Evolutionary conservation across 2,888 invertebrate species (phyloP), one percentile per base, ranked within the genome.

Genomic region (Itoplectis maculator): DNA sequence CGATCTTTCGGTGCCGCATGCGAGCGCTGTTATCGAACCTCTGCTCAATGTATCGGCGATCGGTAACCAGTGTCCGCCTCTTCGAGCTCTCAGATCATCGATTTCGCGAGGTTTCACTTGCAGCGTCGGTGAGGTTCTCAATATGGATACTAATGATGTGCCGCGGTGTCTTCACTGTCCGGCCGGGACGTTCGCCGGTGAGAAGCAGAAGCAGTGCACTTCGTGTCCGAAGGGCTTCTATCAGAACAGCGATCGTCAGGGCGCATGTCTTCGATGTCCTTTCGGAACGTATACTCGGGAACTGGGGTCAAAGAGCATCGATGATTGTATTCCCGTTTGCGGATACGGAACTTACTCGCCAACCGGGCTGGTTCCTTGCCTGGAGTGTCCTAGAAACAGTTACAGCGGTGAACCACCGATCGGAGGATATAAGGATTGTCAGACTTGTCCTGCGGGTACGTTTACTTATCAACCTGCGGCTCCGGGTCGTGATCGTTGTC

Each of bases 331-430:
- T 70, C 98, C 99, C 0, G 98, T 98, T 11, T 99, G 99, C 90
- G 99, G 99, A 20, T 98, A 96, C 90, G 99, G 99, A 80, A 99
- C 98, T 23, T 99, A 98, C 92, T 98, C 98, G 0, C 98, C 98
- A 59, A 98, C 98, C 15, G 98, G 98, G 61, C 94, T 99, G 87
- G 98, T 98, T 4, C 97, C 98, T 20, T 99, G 99, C 91, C 94
- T 98, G 81, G 98, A 98, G 92, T 99, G 99, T 93, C 97, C 98
- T 1, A 95, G 97, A 86, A 98, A 98, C 90, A 98, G 98, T 84
- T 99, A 96, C 93, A 97, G 97, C 0, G 95, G 96, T 0, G 96
- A 97, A 92, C 98, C 98, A 81, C 98, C 98, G 11, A 95, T 96
- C 0, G 97, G 97, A 74, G 98, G 98, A 29, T 98, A 97, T 92